A percentile compares a stretch with the other conserved stretches of the same genome.
phyloP scores from a whole-genome alignment of 2,888 invertebrate genomes.

The Stenotaenia linearis region DNA sequence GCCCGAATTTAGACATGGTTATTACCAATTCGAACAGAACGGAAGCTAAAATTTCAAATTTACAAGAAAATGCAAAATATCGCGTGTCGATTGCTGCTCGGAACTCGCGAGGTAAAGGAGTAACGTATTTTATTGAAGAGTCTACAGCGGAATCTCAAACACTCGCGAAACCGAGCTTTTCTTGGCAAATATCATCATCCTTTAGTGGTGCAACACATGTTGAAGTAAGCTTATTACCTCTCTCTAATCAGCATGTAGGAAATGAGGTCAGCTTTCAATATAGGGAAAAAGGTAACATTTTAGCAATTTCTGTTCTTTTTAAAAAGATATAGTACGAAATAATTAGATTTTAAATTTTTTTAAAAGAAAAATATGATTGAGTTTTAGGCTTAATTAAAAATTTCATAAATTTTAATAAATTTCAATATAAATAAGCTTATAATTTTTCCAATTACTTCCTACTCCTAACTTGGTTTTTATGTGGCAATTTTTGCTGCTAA shows the following conservation, averaged over 20 bases:
- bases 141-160: constrained; percentile 24
- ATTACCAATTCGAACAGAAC: constrained; percentile 64
- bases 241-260: constrained; percentile 73
- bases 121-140: constrained; percentile 66
- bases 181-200: constrained; percentile 60
- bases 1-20: constrained; percentile 57
- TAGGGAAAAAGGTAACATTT: constrained; percentile 50
- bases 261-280: constrained; percentile 85
- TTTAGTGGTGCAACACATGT: constrained; percentile 68
- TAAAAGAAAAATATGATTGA: no score
- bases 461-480: no score
- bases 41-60: constrained; percentile 73
- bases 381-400: no score
- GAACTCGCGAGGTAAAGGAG: constrained; percentile 80
- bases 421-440: no score
- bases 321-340: no score
- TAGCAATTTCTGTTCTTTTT: no score
- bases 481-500: no score
- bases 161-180: constrained; percentile 57
- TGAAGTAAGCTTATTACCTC: constrained; percentile 75
- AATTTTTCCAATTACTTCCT: no score
- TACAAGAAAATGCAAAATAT: constrained; percentile 82
- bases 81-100: constrained; percentile 67
- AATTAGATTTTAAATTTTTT: no score
- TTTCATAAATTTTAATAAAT: no score